Percentiles rank a stretch among this genome's conserved stretches.
Conservation (phyloP, 2,113 vertebrate species). For the Trogon surrucura region DNA sequence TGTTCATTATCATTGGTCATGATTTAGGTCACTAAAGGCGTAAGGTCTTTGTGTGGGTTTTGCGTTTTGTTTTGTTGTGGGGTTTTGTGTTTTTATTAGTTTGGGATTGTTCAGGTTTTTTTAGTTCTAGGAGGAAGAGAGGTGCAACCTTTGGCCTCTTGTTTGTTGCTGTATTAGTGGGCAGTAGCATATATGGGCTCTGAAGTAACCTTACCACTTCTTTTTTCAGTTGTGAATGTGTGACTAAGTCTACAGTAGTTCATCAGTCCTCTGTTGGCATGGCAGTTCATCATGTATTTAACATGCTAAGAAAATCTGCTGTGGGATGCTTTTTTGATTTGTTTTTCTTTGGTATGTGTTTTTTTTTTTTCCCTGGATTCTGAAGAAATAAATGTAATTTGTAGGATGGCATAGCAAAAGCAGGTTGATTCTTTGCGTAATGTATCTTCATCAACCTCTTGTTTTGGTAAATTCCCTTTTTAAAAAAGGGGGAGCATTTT, state of each 20-base stretch:
- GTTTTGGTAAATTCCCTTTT: not conserved
- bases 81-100: not conserved
- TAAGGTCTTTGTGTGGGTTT: not conserved
- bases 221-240: not conserved
- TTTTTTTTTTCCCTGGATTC: not conserved
- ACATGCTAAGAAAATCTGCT: not conserved
- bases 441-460: not conserved
- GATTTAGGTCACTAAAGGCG: not conserved
- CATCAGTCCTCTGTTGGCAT: not conserved
- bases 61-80: not conserved
- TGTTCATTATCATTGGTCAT: fast-evolving
- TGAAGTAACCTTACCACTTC: not conserved
- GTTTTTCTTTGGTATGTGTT: too few species aligned
- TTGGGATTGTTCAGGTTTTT: not conserved
- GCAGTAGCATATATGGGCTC: not conserved
- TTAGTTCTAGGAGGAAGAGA: not conserved
- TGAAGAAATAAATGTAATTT: not conserved
- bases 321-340: not conserved
- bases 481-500: not conserved
- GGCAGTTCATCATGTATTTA: not conserved
- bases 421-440: not conserved
- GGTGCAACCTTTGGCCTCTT: not conserved
- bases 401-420: not conserved
- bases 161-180: not conserved
- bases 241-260: not conserved